phyloP scores from a whole-genome alignment of 1,140 invertebrate species.

The Oryctes rhinoceros region DNA sequence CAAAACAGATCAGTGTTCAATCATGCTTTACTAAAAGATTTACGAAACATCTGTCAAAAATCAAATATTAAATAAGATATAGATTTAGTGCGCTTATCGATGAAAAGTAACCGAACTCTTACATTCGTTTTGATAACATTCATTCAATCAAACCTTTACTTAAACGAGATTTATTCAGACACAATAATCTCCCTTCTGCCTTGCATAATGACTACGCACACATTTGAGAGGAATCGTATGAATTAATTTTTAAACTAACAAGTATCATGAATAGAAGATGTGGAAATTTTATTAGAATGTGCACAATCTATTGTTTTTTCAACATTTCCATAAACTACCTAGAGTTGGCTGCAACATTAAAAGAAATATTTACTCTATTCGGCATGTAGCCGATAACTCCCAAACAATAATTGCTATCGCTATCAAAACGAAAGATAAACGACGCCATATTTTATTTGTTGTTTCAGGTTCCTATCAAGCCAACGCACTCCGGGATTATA shows the following conservation, averaged over 20 bases:
- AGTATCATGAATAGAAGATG: not conserved
- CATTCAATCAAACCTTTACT: no score
- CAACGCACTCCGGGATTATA: not conserved
- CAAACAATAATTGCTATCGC: not conserved
- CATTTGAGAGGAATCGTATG: no score
- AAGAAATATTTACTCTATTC: not conserved
- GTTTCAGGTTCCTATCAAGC: not conserved
- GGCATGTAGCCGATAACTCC: not conserved
- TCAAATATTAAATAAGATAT: no score
- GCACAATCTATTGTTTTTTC: not conserved
- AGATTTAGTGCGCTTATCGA: no score
- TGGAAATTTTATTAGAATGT: not conserved
- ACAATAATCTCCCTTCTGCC: no score
- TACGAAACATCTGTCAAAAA: no score
- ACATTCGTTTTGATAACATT: no score
- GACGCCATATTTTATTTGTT: not conserved
- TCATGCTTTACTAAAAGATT: no score
- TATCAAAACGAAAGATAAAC: not conserved
- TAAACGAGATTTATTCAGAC: no score
- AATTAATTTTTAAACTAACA: not conserved
- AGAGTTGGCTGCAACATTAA: not conserved
- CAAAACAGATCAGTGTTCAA: no score
- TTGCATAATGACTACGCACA: no score
- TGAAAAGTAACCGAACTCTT: no score
- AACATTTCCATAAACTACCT: not conserved